Evolutionary conservation across 2,797 vertebrate genomes (phyloP), one percentile per base, ranked within the genome.

Genomic region (Eulemur albifrons): DNA sequence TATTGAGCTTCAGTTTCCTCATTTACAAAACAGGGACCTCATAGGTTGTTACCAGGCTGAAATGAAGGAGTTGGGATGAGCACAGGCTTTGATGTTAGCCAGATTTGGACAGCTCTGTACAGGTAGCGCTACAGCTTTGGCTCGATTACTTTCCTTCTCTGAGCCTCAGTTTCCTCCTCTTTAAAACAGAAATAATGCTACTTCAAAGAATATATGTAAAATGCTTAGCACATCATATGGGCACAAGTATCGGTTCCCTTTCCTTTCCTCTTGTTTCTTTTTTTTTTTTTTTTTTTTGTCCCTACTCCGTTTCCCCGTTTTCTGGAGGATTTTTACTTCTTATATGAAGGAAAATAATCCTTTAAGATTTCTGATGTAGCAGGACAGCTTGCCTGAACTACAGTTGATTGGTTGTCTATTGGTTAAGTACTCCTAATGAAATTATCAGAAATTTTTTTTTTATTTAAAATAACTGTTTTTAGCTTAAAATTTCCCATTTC

Each of bases 391-490:
- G 45, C 59, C 57, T 52, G 10, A 81, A 92, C 59, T 50, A 27
- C 7, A 57, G 20, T 4, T 8, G 8, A 79, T 8, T 25, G 45
- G 63, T 32, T 92, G 17, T 92, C 67, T 80, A 43, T 32, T 43
- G 30, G 20, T 48, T 48, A 88, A 73, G 38, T 35, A 50, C 65
- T 67, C 38, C 35, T 84, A 93, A 43, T 65, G 59, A 89, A 79
- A 86, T 85, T 50, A n/a, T 75, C 20, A 30, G 35, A 9, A 63
- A 25, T 40, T 40, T 76, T 95, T 45, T 84, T 52, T 30, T 40
- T 52, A 38, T 88, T 90, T 65, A 89, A 81, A 93, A 83, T 45
- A 82, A 69, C 59, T 18, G 54, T 69, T 90, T 93, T 86, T 32
- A 77, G 65, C 40, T 90, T 90, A 85, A 90, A 95, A 88, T 77